phyloP scores from a whole-genome alignment of 2,113 vertebrate genomes.

The Leucosticte australis region DNA sequence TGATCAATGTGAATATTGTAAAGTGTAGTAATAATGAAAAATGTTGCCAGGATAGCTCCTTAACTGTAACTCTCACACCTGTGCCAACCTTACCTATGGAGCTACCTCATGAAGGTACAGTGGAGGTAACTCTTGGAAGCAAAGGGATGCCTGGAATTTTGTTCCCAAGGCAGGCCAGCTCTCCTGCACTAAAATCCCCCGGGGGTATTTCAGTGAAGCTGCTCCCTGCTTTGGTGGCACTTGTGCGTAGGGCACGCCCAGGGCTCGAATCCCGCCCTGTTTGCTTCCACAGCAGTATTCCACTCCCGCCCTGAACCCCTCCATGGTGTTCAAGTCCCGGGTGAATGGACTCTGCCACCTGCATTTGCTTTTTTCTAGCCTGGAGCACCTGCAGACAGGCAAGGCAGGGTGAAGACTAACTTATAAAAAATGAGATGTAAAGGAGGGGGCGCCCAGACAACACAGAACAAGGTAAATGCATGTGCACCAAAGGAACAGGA shows the following conservation, averaged over 20 bases:
- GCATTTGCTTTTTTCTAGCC: too few relatives aligned
- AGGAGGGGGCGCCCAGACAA: neutral
- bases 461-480: accelerated
- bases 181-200: accelerated
- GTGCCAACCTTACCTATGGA: accelerated
- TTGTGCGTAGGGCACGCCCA: accelerated
- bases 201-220: accelerated
- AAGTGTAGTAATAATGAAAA: neutral
- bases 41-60: neutral
- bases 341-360: accelerated
- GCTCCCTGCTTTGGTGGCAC: neutral
- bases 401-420: too few relatives aligned
- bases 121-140: neutral
- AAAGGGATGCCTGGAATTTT: accelerated
- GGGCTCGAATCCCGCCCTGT: neutral
- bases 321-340: accelerated
- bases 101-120: too few relatives aligned
- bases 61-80: too few relatives aligned
- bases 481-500: accelerated
- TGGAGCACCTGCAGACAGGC: neutral
- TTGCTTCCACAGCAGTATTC: neutral
- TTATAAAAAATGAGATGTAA: neutral
- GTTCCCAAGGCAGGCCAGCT: neutral
- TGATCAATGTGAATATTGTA: neutral
- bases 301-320: accelerated